These are phyloP conservation scores for Vulpes lagopus DNA, from an alignment of 2,113 vertebrate genomes.

Conservation along the genomic window DNA sequence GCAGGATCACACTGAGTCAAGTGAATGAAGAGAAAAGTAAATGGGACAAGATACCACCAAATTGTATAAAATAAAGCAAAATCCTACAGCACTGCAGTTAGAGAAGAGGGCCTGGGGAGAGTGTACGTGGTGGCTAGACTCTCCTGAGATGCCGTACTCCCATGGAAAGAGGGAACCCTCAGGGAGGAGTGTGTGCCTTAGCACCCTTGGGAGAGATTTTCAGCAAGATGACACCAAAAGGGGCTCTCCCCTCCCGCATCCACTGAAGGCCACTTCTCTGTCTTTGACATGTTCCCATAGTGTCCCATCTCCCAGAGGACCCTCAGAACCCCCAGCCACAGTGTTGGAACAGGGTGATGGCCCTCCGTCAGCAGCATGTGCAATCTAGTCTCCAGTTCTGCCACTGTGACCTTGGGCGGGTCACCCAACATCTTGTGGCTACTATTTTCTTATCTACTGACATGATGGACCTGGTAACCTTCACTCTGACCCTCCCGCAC, in stretches of 20 bases:
- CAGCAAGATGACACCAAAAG: neutral
- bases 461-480: neutral
- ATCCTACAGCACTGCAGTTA: conserved; percentile 55
- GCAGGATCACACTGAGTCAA: conserved; percentile 84
- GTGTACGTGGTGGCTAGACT: rapidly evolving
- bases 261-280: neutral
- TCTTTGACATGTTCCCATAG: neutral
- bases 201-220: neutral
- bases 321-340: neutral
- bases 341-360: neutral
- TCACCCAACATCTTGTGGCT: neutral
- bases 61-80: conserved; percentile 79
- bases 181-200: neutral
- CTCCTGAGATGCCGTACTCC: neutral
- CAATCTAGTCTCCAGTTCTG: neutral
- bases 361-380: neutral
- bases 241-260: neutral
- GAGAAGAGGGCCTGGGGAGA: neutral
- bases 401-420: neutral
- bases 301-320: neutral
- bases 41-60: conserved; percentile 52
- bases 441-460: neutral
- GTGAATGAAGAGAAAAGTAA: conserved; percentile 67
- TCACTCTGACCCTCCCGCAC: neutral
- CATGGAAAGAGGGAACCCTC: neutral